A percentile compares a stretch with the other conserved stretches of the same genome.
phyloP scores from a whole-genome alignment of 2,888 invertebrate species.

The Sinohyriopsis cumingii region DNA sequence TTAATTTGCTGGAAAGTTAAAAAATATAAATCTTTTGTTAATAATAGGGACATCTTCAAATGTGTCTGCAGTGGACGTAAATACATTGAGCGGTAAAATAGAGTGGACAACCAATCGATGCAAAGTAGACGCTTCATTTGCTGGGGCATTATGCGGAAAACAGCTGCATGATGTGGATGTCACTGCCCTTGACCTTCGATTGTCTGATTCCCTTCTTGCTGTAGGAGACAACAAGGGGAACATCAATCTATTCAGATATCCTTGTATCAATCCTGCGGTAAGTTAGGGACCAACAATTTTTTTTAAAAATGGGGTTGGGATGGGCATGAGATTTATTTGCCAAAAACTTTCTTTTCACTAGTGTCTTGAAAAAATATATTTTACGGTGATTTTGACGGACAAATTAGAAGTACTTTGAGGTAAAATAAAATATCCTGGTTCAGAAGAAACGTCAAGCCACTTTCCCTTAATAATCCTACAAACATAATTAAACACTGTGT shows the following conservation, averaged over 20 bases:
- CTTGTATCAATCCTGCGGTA: slow-evolving; percentile 59
- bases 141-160: slow-evolving; percentile 59
- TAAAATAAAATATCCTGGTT: no score
- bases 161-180: slow-evolving; percentile 48
- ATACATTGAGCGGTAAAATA: slow-evolving; percentile 8
- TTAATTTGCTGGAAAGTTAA: background rate
- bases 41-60: slow-evolving; percentile 42
- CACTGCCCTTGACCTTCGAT: slow-evolving; percentile 47
- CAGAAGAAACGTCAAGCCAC: no score
- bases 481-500: no score
- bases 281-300: slow-evolving; percentile 14
- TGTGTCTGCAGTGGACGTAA: slow-evolving; percentile 12
- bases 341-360: no score
- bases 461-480: no score
- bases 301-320: no score
- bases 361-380: no score
- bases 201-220: slow-evolving; percentile 48
- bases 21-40: background rate
- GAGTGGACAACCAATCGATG: slow-evolving; percentile 42
- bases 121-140: slow-evolving; percentile 34
- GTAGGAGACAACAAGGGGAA: slow-evolving; percentile 61
- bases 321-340: no score
- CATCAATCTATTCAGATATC: slow-evolving; percentile 61
- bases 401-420: no score
- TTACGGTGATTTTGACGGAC: no score